Evolutionary conservation across 2,888 invertebrate genomes (phyloP), one percentile per base, ranked within the genome.

Genomic region (Dicyrtoma fusca): DNA sequence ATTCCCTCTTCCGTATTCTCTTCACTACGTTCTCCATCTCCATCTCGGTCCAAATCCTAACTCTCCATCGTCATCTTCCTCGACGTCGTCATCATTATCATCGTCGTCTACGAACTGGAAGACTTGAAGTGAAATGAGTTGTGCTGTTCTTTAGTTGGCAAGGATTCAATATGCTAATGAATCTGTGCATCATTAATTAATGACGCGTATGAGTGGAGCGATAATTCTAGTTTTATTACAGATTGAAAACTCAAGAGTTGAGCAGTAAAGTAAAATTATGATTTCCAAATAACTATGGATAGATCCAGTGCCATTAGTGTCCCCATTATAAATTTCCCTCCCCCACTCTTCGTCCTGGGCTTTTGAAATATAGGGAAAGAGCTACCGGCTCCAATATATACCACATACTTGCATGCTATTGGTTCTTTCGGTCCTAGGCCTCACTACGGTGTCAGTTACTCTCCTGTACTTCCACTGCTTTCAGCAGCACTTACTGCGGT

Each of bases 141-240:
- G 34, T 34, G 34, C 34, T 34, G 34, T 34, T 57, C 11, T 4
- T 42, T 25, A 26, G 49, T 64, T 64, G 64, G 64, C 64, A 49
- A 25, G 17, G 64, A 64, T 64, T 64, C 64, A 64, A 64, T 64
- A 64, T 64, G 64, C 64, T 51, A 64, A 64, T 64, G 64, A 64
- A 49, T 64, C 64, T 51, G 49, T 64, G 49, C 45, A 49, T 51
- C 64, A 51, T 64, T 64, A 64, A 64, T 64, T 64, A 64, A 64
- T 64, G 64, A 64, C 25, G 49, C 64, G 64, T 64, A 64, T 64
- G 64, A 64, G 64, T 64, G 49, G 64, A 64, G 26, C 51, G 64
- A 64, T 64, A 64, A 49, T 64, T 64, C 64, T 64, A 64, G 51
- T 64, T 64, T 64, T 64, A 64, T 64, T 64, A 64, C 64, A 64